Conservation (phyloP, 2,113 vertebrate genomes). For the Empidonax alnorum region DNA sequence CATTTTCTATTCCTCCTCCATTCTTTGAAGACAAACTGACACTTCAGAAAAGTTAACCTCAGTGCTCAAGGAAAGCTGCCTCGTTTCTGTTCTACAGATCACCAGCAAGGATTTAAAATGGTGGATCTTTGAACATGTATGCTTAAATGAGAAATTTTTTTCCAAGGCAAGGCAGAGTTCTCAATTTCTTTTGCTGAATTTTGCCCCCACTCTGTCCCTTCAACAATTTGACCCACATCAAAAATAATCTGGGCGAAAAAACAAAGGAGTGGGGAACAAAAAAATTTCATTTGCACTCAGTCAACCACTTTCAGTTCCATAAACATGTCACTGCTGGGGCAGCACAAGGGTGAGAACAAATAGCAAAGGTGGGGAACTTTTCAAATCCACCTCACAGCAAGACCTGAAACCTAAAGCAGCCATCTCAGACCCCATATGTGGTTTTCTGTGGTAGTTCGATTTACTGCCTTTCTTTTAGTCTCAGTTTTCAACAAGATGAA, state of each 20-base stretch:
- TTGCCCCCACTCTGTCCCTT: not conserved
- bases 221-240: not conserved
- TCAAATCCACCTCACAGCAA: accelerated
- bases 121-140: not conserved
- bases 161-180: not conserved
- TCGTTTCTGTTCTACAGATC: not conserved
- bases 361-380: not conserved
- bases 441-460: not conserved
- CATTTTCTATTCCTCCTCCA: slow-evolving; percentile 27
- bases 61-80: not conserved
- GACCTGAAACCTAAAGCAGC: not conserved
- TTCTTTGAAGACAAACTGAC: not conserved
- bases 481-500: not conserved
- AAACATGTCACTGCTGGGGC: accelerated
- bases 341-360: not conserved
- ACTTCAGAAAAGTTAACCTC: not conserved
- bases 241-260: not conserved
- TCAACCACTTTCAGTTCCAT: not conserved
- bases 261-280: not conserved
- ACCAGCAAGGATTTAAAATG: not conserved
- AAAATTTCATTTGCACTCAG: not conserved
- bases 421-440: not conserved
- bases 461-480: not conserved
- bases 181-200: not conserved
- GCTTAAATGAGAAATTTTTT: not conserved